Percentiles rank a stretch among this genome's conserved stretches.
Evolutionary conservation across 2,113 vertebrate genomes (phyloP).

Genomic region (Rhadina sibilatrix): DNA sequence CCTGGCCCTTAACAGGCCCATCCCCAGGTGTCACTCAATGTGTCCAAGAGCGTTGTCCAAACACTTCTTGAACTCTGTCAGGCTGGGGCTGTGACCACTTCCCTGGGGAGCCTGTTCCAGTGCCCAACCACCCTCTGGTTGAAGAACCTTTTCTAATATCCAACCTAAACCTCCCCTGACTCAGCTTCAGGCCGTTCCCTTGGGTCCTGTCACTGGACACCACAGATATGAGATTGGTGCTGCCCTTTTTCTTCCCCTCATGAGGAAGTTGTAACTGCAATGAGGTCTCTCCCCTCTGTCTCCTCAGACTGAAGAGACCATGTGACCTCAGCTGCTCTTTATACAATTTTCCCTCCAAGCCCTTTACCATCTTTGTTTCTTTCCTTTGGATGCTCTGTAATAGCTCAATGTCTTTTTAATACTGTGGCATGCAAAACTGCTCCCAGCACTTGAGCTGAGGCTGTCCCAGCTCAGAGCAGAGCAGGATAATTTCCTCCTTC

Average conservation of each 20-base stretch:
- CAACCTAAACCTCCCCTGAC: background rate
- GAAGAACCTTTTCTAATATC: background rate
- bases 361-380: background rate
- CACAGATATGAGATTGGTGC: background rate
- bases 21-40: too few species aligned
- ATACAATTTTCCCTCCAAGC: rapidly evolving
- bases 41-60: background rate
- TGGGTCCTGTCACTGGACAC: background rate
- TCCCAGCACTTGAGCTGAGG: rapidly evolving
- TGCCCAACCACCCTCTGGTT: rapidly evolving
- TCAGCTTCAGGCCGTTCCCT: background rate
- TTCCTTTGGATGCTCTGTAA: background rate
- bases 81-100: too few species aligned
- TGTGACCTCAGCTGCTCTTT: background rate
- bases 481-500: background rate
- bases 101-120: background rate
- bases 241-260: background rate
- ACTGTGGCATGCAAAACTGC: rapidly evolving
- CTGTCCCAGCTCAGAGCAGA: rapidly evolving
- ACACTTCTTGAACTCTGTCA: background rate
- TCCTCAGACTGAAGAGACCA: background rate
- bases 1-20: background rate
- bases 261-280: background rate
- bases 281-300: background rate
- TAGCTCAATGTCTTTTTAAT: background rate